Conservation (phyloP, 2,888 invertebrate genomes). For the Seira sanloemensis region DNA sequence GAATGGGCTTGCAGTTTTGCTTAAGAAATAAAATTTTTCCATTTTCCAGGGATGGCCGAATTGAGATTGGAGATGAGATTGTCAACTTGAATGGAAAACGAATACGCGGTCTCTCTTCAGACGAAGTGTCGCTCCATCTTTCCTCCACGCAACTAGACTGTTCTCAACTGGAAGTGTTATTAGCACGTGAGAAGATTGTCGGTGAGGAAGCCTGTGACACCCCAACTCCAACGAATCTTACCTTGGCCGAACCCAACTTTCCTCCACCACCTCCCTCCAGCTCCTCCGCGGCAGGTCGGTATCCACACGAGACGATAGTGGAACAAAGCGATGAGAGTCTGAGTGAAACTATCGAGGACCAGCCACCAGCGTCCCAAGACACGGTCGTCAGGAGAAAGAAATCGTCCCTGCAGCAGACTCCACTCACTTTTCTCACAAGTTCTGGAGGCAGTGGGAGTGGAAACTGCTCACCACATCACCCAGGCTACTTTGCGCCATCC, state of each 20-base stretch:
- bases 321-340: slow-evolving; percentile 67
- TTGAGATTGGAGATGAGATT: slow-evolving; percentile 84
- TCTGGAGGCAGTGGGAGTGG: neutral
- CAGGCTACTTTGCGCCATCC: slow-evolving; percentile 35
- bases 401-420: neutral
- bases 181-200: slow-evolving; percentile 65
- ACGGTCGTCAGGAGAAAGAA: slow-evolving; percentile 1
- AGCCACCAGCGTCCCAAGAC: neutral
- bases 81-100: slow-evolving; percentile 84
- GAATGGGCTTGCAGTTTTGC: slow-evolving; percentile 28
- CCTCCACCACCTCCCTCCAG: neutral
- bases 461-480: slow-evolving; percentile 23
- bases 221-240: slow-evolving; percentile 27
- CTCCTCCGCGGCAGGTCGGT: slow-evolving; percentile 7
- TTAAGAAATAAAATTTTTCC: slow-evolving; percentile 20
- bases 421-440: neutral
- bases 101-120: slow-evolving; percentile 79
- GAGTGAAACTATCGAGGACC: slow-evolving; percentile 25
- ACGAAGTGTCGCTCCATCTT: slow-evolving; percentile 63
- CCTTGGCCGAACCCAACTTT: neutral
- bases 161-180: slow-evolving; percentile 69
- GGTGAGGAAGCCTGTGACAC: neutral
- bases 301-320: slow-evolving; percentile 65
- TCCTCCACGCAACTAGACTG: slow-evolving; percentile 67
- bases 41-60: slow-evolving; percentile 79